Evolutionary conservation across 2,113 vertebrate species (phyloP).

Genomic region (Stictonetta naevosa): DNA sequence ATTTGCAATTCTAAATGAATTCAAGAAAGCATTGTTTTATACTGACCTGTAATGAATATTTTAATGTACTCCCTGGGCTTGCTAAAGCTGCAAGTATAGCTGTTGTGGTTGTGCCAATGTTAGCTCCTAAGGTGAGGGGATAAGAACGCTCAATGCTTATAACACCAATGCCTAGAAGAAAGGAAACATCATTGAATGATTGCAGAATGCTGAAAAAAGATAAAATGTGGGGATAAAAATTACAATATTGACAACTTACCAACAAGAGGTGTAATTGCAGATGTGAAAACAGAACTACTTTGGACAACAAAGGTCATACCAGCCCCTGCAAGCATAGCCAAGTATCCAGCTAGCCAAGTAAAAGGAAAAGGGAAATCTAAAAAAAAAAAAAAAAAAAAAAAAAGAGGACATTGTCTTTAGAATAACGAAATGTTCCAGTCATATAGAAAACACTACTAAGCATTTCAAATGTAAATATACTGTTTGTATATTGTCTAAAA

Average conservation of each 20-base stretch:
- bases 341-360: slow-evolving; percentile 91
- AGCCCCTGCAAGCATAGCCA: slow-evolving; percentile 92
- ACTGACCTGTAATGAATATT: slow-evolving; percentile 89
- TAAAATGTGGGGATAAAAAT: not conserved
- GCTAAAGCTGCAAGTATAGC: slow-evolving; percentile 94
- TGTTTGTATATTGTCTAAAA: not conserved
- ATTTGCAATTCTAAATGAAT: not conserved
- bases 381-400: slow-evolving; percentile 35
- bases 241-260: slow-evolving; percentile 78
- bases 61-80: slow-evolving; percentile 86
- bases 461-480: not conserved
- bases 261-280: slow-evolving; percentile 94
- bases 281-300: slow-evolving; percentile 98
- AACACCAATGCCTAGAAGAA: slow-evolving; percentile 87
- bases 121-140: slow-evolving; percentile 93
- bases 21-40: not conserved
- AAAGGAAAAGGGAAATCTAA: slow-evolving; percentile 96
- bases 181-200: not conserved
- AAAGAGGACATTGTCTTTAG: not conserved
- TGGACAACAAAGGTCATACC: slow-evolving; percentile 97
- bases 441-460: not conserved
- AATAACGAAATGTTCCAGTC: not conserved
- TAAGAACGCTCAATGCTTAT: slow-evolving; percentile 95
- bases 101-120: slow-evolving; percentile 97
- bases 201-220: not conserved